phyloP scores from a whole-genome alignment of 1,140 invertebrate genomes.

The Cephus cinctus region DNA sequence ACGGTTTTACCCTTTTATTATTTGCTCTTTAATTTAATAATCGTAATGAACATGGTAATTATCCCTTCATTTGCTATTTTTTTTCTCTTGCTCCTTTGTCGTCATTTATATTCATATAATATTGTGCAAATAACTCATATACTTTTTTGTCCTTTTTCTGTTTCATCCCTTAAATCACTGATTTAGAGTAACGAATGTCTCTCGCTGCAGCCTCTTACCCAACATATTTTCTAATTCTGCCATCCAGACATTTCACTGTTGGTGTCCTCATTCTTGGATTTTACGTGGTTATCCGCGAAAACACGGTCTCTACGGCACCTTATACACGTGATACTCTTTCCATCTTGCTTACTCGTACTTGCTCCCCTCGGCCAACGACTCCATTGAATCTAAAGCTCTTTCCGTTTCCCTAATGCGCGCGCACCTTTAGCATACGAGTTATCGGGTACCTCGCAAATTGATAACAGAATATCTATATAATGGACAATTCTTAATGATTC shows the following conservation, averaged over 20 bases:
- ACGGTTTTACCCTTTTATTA: constrained; percentile 40
- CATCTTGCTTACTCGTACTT: no score
- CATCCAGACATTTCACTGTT: no score
- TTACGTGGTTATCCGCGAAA: no score
- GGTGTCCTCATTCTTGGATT: not conserved
- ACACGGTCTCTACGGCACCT: constrained; percentile 1
- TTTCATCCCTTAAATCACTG: not conserved
- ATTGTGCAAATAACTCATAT: constrained; percentile 50
- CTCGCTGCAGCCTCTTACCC: constrained; percentile 19
- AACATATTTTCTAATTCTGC: constrained; percentile 1
- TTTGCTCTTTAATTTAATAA: constrained; percentile 44
- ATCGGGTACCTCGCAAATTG: no score
- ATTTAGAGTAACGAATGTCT: constrained; percentile 35
- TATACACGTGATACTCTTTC: no score
- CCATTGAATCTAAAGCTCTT: no score
- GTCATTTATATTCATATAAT: constrained; percentile 48
- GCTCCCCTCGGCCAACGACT: no score
- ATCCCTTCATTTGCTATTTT: no score
- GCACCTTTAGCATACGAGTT: no score
- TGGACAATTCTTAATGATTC: constrained; percentile 34
- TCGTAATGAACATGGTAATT: constrained; percentile 45
- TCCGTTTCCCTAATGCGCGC: no score
- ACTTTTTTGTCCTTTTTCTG: not conserved
- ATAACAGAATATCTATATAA: constrained; percentile 14
- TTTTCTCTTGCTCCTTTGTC: no score